These are phyloP conservation scores for Acrossocheilus wenchowensis DNA, from an alignment of 2,797 vertebrate genomes.

Conservation along the genomic window DNA sequence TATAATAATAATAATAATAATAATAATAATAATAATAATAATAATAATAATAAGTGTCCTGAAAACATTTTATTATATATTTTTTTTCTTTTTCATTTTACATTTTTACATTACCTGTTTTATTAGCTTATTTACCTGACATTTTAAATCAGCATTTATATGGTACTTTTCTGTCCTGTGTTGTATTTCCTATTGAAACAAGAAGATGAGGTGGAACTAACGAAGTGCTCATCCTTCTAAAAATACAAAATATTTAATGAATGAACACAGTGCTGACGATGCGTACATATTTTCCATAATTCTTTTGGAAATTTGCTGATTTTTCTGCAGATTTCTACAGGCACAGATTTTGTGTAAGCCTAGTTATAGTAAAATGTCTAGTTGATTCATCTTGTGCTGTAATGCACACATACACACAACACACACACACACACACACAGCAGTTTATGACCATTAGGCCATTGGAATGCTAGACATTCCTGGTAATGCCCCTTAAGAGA, in stretches of 20 bases:
- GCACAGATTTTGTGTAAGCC: not conserved
- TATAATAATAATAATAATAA: not conserved
- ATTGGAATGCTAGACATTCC: constrained; percentile 59
- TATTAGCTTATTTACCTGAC: not conserved
- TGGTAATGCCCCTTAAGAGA: constrained; percentile 74
- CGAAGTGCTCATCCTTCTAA: not conserved
- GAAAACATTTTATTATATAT: too few relatives aligned
- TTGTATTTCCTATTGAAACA: not conserved
- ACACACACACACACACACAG: not conserved
- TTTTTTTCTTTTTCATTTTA: not conserved
- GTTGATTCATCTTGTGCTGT: constrained; percentile 21
- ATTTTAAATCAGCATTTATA: not conserved
- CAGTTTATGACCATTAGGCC: constrained; percentile 47
- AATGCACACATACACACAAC: constrained; percentile 10
- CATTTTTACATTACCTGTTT: not conserved
- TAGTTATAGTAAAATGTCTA: not conserved
- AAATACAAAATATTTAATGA: not conserved
- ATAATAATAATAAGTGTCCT: too few relatives aligned
- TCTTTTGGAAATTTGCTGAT: not conserved
- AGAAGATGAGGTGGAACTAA: not conserved
- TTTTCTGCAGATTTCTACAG: not conserved
- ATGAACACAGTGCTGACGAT: not conserved
- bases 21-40: not conserved
- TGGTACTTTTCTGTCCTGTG: not conserved
- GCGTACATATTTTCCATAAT: not conserved